Evolutionary conservation across 2,797 vertebrate genomes (phyloP).

Genomic region (Cichlasoma orientale): DNA sequence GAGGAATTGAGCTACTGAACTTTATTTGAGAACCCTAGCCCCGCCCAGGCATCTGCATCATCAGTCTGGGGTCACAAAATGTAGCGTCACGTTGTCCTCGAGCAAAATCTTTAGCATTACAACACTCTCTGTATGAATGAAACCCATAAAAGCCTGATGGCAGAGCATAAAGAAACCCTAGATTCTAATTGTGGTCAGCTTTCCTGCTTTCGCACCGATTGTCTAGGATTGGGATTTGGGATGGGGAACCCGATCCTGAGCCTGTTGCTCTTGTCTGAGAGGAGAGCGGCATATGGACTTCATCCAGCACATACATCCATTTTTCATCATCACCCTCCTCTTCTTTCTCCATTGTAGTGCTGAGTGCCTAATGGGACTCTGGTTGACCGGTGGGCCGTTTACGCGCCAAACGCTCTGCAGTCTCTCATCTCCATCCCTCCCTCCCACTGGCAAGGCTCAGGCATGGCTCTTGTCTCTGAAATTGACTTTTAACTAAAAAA

Average conservation of each 20-base stretch:
- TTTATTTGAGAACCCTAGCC: neutral
- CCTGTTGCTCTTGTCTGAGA: conserved; percentile 55
- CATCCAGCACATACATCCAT: conserved; percentile 75
- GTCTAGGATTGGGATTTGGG: conserved; percentile 53
- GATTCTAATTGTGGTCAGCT: conserved; percentile 63
- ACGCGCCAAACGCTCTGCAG: conserved; percentile 39
- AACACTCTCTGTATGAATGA: conserved; percentile 19
- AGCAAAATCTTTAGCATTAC: neutral
- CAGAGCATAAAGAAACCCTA: conserved; percentile 42
- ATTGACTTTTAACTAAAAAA: conserved; percentile 14
- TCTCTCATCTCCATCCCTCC: conserved; percentile 44
- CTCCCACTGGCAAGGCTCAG: neutral
- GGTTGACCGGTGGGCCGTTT: conserved; percentile 41
- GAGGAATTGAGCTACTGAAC: neutral
- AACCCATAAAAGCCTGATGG: conserved; percentile 43
- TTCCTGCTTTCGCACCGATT: conserved; percentile 36
- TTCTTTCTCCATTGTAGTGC: conserved; percentile 62
- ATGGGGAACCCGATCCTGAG: conserved; percentile 61
- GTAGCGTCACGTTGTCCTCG: conserved; percentile 4
- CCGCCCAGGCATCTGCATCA: neutral
- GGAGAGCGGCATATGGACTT: conserved; percentile 70
- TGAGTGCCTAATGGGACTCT: conserved; percentile 70
- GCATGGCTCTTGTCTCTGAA: conserved; percentile 9
- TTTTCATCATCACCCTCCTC: conserved; percentile 75
- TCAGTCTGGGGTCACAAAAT: neutral